phyloP scores from a whole-genome alignment of 2,888 invertebrate genomes.

The Ophioninae sp. region DNA sequence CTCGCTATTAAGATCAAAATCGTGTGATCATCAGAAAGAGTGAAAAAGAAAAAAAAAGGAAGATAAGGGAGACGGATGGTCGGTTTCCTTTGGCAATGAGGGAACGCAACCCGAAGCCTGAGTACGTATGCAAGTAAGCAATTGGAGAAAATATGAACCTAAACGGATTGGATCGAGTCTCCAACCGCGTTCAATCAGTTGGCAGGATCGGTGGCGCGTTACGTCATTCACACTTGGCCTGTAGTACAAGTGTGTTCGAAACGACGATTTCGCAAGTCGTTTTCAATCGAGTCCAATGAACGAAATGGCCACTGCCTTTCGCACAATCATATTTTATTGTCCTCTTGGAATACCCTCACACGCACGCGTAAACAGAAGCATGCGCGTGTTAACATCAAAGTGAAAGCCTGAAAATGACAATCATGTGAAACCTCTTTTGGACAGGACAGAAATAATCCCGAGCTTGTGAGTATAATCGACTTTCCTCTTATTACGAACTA shows the following conservation, averaged over 20 bases:
- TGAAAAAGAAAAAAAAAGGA: conserved; percentile 2
- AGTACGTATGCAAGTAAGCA: conserved; percentile 4
- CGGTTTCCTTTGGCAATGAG: conserved; percentile 24
- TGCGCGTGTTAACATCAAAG: not conserved
- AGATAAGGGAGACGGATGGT: conserved; percentile 4
- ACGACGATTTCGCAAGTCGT: conserved; percentile 71
- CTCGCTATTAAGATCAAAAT: conserved; percentile 58
- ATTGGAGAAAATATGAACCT: conserved; percentile 36
- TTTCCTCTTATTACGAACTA: not conserved
- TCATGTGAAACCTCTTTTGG: not conserved
- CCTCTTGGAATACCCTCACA: conserved; percentile 9
- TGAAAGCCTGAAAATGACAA: too few species aligned
- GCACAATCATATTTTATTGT: conserved; percentile 35
- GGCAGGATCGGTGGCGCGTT: conserved; percentile 58
- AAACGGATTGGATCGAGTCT: conserved; percentile 43
- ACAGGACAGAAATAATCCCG: not conserved
- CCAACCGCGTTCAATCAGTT: conserved; percentile 46
- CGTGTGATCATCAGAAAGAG: conserved; percentile 1
- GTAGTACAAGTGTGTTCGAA: conserved; percentile 67
- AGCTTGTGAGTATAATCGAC: not conserved
- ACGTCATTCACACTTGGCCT: conserved; percentile 66
- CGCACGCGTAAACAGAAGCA: not conserved
- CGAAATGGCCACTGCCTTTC: conserved; percentile 49
- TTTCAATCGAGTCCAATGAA: conserved; percentile 72
- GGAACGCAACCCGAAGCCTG: conserved; percentile 35